Percentiles rank a stretch among this genome's conserved stretches.
Evolutionary conservation across 2,888 invertebrate genomes (phyloP).

Genomic region (Troides aeacus): DNA sequence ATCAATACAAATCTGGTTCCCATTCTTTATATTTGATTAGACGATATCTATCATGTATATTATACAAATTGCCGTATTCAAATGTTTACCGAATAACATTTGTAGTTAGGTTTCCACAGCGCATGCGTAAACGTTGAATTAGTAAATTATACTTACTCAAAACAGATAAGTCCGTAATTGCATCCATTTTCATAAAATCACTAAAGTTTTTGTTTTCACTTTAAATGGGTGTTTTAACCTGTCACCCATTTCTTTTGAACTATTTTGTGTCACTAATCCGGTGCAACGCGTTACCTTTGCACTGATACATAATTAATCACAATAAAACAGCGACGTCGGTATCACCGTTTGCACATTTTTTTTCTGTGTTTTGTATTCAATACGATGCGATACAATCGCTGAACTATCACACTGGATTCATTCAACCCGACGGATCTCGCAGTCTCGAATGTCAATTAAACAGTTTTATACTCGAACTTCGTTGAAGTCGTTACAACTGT

Average conservation of each 20-base stretch:
- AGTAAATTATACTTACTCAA: slow-evolving; percentile 59
- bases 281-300: slow-evolving; percentile 26
- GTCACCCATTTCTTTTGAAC: slow-evolving; percentile 74
- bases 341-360: slow-evolving; percentile 55
- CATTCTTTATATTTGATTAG: neutral
- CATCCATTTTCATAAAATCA: slow-evolving; percentile 64
- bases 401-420: slow-evolving; percentile 41
- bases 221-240: slow-evolving; percentile 69
- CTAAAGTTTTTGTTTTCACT: slow-evolving; percentile 67
- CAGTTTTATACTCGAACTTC: slow-evolving; percentile 16
- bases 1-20: neutral
- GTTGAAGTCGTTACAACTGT: slow-evolving; percentile 15
- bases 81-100: neutral
- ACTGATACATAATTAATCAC: slow-evolving; percentile 35
- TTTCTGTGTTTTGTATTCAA: slow-evolving; percentile 57
- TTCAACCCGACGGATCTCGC: slow-evolving; percentile 28
- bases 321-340: slow-evolving; percentile 36
- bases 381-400: slow-evolving; percentile 42
- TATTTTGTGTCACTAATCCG: slow-evolving; percentile 36
- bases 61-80: neutral
- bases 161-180: slow-evolving; percentile 64
- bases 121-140: slow-evolving; percentile 17
- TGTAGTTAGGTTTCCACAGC: slow-evolving; percentile 4
- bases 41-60: neutral
- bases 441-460: slow-evolving; percentile 32